Evolutionary conservation across 2,797 vertebrate genomes (phyloP).

Genomic region (Nothura maculosa): DNA sequence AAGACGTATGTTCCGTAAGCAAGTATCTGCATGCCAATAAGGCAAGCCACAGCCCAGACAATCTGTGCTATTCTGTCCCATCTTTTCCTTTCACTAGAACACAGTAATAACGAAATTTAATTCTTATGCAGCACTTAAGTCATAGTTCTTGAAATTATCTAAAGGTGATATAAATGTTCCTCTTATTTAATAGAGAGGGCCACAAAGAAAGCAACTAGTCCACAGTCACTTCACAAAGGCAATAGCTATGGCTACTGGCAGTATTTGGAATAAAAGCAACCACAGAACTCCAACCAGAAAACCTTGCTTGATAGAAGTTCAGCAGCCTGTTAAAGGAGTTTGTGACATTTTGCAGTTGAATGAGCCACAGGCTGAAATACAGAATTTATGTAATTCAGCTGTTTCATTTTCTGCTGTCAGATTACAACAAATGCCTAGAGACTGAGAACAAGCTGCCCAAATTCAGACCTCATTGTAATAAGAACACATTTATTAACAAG

Average conservation of each 20-base stretch:
- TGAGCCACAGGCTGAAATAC: not conserved
- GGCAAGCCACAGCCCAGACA: not conserved
- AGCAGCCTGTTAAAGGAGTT: not conserved
- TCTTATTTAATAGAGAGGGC: not conserved
- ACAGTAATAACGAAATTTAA: not conserved
- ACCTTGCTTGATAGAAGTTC: not conserved
- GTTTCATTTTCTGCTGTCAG: not conserved
- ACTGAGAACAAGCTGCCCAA: not conserved
- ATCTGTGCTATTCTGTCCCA: not conserved
- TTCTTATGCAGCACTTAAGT: not conserved
- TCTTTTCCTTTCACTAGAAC: not conserved
- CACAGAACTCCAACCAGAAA: not conserved
- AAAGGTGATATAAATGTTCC: not conserved
- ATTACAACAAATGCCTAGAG: not conserved
- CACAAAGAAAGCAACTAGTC: not conserved
- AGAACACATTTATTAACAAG: not conserved
- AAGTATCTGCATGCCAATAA: conserved; percentile 2
- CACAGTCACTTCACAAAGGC: not conserved
- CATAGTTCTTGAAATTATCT: not conserved
- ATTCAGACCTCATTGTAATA: not conserved
- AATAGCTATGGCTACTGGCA: not conserved
- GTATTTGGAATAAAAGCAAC: not conserved
- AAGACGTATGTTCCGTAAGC: not conserved
- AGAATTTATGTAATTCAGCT: not conserved
- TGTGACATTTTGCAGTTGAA: not conserved